These are phyloP conservation scores for Anas platyrhynchos DNA, from an alignment of 2,113 vertebrate genomes.

Conservation along the genomic window DNA sequence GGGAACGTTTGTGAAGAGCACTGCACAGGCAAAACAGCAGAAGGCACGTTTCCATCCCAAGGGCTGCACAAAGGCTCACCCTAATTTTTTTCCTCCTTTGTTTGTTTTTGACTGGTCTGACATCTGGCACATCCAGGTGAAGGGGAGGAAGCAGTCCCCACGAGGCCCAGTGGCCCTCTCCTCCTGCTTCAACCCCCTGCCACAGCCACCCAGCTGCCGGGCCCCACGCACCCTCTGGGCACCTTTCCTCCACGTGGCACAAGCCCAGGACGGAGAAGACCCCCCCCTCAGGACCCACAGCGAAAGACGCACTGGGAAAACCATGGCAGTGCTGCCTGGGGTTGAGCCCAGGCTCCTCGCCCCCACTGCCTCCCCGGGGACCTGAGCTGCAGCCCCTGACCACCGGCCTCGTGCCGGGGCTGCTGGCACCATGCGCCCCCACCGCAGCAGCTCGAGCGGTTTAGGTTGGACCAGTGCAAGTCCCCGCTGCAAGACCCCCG, in stretches of 20 bases:
- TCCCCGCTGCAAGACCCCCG: constrained; percentile 30
- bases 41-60: background rate
- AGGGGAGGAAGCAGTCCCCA: background rate
- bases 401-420: background rate
- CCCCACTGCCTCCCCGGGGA: no score
- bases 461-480: constrained; percentile 44
- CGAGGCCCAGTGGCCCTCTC: background rate
- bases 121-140: background rate
- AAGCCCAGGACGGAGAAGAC: fast-evolving
- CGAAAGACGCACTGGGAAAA: background rate
- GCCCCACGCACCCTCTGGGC: background rate
- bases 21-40: fast-evolving
- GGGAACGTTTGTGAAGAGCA: background rate
- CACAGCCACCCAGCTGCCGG: no score
- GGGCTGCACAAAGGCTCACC: background rate
- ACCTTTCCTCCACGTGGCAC: background rate
- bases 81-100: background rate
- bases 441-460: background rate
- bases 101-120: background rate
- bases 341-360: no score
- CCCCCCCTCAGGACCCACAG: background rate
- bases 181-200: background rate
- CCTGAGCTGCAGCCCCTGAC: no score
- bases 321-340: no score
- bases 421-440: background rate